Conservation (phyloP, 2,113 vertebrate genomes). For the Larimichthys crocea region DNA sequence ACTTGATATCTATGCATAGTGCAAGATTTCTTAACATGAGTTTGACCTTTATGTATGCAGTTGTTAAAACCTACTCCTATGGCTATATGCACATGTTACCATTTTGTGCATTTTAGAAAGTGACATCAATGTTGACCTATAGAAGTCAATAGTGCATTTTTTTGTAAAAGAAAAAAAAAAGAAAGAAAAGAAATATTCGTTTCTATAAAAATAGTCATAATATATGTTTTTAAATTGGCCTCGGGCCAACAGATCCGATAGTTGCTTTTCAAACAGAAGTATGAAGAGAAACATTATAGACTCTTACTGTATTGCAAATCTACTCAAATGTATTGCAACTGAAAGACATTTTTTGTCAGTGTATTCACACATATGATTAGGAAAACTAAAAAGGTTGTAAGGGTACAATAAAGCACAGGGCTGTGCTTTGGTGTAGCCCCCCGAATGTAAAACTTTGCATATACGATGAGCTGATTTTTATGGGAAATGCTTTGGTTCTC, state of each 20-base stretch:
- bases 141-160: constrained; percentile 72
- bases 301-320: constrained; percentile 20
- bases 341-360: not conserved
- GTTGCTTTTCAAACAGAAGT: constrained; percentile 14
- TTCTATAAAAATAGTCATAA: constrained; percentile 66
- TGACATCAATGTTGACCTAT: constrained; percentile 77
- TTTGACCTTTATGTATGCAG: constrained; percentile 38
- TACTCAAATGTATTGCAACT: constrained; percentile 49
- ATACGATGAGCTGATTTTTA: constrained; percentile 2
- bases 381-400: not conserved
- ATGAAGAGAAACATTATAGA: not conserved
- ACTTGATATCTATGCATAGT: constrained; percentile 61
- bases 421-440: constrained; percentile 25
- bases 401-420: constrained; percentile 34
- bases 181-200: constrained; percentile 22
- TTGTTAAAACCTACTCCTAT: constrained; percentile 52
- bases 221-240: constrained; percentile 21
- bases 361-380: constrained; percentile 3
- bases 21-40: constrained; percentile 48
- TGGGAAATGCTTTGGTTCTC: constrained; percentile 41
- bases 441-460: constrained; percentile 37
- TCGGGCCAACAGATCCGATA: constrained; percentile 17
- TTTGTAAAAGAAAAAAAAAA: constrained; percentile 29
- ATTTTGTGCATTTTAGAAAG: constrained; percentile 65
- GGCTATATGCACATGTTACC: constrained; percentile 60